phyloP scores from a whole-genome alignment of 2,888 invertebrate genomes.

The Tachina grossa region DNA sequence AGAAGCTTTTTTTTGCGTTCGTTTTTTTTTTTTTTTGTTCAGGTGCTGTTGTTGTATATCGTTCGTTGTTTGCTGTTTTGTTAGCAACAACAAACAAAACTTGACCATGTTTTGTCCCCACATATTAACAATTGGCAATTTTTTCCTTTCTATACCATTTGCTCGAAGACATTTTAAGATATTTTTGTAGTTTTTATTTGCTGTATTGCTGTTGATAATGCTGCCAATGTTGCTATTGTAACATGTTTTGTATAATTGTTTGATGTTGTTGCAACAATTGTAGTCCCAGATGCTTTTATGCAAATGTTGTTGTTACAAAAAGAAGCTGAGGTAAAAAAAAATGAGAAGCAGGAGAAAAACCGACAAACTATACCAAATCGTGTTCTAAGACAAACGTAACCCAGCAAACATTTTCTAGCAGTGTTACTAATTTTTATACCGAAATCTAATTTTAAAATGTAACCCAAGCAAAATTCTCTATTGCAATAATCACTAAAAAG shows the following conservation, averaged over 20 bases:
- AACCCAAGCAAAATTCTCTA: too few relatives aligned
- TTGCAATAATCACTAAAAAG: too few relatives aligned
- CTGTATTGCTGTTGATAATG: slow-evolving; percentile 47
- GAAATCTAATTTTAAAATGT: too few relatives aligned
- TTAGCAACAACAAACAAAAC: slow-evolving; percentile 77
- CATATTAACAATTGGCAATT: slow-evolving; percentile 79
- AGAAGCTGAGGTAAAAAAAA: slow-evolving; percentile 32
- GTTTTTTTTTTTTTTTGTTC: slow-evolving; percentile 20
- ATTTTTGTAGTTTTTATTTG: slow-evolving; percentile 43
- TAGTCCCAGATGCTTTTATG: slow-evolving; percentile 68
- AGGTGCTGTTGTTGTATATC: slow-evolving; percentile 25
- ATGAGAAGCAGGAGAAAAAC: background rate
- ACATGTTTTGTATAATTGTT: slow-evolving; percentile 70
- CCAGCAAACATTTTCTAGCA: background rate
- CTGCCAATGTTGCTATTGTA: slow-evolving; percentile 72
- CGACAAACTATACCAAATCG: background rate
- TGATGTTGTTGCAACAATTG: slow-evolving; percentile 70
- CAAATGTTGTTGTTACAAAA: slow-evolving; percentile 60
- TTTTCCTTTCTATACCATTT: slow-evolving; percentile 38
- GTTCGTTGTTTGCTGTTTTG: slow-evolving; percentile 40
- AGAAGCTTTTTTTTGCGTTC: slow-evolving; percentile 7
- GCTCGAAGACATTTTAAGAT: slow-evolving; percentile 68
- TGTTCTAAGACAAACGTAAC: slow-evolving; percentile 61
- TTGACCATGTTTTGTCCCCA: slow-evolving; percentile 79
- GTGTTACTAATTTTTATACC: background rate